Evolutionary conservation across 2,888 invertebrate species (phyloP).

Genomic region (Eueremaeus valkanovi): DNA sequence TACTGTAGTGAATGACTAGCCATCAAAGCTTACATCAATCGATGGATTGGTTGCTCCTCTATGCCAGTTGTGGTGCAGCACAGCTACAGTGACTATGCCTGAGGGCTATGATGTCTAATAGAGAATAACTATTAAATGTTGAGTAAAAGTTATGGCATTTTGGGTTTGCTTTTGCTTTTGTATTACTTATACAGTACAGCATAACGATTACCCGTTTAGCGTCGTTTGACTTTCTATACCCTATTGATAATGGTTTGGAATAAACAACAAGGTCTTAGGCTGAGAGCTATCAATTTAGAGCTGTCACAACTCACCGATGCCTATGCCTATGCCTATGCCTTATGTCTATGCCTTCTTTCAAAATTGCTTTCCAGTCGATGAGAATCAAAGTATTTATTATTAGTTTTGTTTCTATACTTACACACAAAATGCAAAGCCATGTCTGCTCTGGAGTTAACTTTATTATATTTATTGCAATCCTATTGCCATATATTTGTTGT

Average conservation of each 20-base stretch:
- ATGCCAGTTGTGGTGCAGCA: not conserved
- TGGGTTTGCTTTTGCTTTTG: too few species aligned
- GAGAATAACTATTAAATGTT: not conserved
- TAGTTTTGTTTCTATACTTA: not conserved
- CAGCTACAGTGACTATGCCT: not conserved
- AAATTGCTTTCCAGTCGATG: not conserved
- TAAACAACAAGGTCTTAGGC: not conserved
- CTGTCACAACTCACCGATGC: not conserved
- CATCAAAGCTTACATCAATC: not conserved
- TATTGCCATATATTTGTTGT: not conserved
- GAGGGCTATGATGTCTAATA: not conserved
- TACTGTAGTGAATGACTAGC: not conserved
- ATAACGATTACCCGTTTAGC: not conserved
- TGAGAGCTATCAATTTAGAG: constrained; percentile 20
- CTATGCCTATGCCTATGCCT: not conserved
- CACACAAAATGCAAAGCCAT: constrained; percentile 17
- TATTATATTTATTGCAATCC: not conserved
- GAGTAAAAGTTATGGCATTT: not conserved
- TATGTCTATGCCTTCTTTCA: too few species aligned
- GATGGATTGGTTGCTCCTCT: not conserved
- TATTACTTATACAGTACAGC: not conserved
- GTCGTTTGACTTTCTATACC: not conserved
- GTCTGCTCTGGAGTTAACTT: not conserved
- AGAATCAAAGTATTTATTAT: not conserved
- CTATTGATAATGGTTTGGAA: constrained; percentile 16